Base-by-base conservation (phyloP, 1,140 invertebrate species). In the Whitmania pigra region DNA sequence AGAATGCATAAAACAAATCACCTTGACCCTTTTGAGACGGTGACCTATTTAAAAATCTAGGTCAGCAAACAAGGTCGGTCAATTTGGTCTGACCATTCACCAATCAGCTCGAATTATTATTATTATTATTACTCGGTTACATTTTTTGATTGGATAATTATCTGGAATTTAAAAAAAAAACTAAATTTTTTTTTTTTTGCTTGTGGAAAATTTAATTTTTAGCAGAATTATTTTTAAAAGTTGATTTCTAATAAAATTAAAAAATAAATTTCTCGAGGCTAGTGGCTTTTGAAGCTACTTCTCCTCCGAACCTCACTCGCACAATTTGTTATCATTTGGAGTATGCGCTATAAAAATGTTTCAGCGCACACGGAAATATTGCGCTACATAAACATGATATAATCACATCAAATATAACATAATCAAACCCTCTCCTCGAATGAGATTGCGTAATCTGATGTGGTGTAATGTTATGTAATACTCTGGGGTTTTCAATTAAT, bases 31-130 rank as follows among this genome's bases (percentile, higher is more conserved):
- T 27, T 36, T 11, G 31, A 72, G 54, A 67, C 18, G 54, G 17
- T 22, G 71, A 53, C 31, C 36, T 29, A 53, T 0, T 0, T 72
- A 57, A 74, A 11, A 71, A 60, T 60, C 25, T 36, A 71, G 60
- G 27, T 71, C 20, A 20, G 22, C 27, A 22, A 49, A 55, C 11
- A 27, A 49, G 70, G 54, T 57, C 54, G 27, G 54, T 43, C 57
- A 4, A 55, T 20, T 57, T 43, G n/a, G 29, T 20, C 25, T 29
- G 49, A 49, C 43, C 9, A 49, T 7, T 49, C 9, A 49, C 43
- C 9, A 49, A 49, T 49, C 9, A 49, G 9, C 29, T 63, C 4
- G 9, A 25, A 31, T 63, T 63, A 25, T n/a, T n/a, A n/a, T n/a
- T n/a, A n/a, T n/a, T n/a, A n/a, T n/a, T n/a, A n/a, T 25, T 20